Percentiles rank a stretch among this genome's conserved stretches.
Evolutionary conservation across 2,888 invertebrate species (phyloP).

Genomic region (Abrostola triplasia): DNA sequence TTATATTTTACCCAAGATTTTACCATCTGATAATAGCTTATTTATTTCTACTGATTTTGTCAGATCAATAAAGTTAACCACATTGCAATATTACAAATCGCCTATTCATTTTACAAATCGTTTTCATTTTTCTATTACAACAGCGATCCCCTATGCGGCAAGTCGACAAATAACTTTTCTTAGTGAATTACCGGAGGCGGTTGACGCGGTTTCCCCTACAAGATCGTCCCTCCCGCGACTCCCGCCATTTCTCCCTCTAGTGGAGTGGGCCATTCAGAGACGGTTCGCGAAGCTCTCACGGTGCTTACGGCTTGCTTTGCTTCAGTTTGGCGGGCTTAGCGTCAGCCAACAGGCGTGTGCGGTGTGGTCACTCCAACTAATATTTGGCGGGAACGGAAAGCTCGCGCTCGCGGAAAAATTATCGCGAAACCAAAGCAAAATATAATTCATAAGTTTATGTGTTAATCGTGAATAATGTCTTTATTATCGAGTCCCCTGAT

Average conservation of each 20-base stretch:
- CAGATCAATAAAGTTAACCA: conserved; percentile 29
- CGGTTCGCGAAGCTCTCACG: conserved; percentile 86
- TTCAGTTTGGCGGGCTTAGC: conserved; percentile 86
- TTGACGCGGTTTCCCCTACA: conserved; percentile 86
- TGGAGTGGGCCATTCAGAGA: conserved; percentile 86
- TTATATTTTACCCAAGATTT: background rate
- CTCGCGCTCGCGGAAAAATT: conserved; percentile 63
- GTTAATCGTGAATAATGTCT: conserved; percentile 74
- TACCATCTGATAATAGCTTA: background rate
- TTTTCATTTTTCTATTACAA: conserved; percentile 77
- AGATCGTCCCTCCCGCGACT: conserved; percentile 84
- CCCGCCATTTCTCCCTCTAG: conserved; percentile 83
- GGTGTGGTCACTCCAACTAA: conserved; percentile 60
- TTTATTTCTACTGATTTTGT: background rate
- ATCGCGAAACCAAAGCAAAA: conserved; percentile 45
- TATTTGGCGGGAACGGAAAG: conserved; percentile 79
- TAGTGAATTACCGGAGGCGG: conserved; percentile 87
- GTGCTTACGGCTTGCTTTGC: conserved; percentile 67
- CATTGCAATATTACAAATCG: conserved; percentile 44
- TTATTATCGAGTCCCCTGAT: conserved; percentile 64
- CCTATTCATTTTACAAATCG: conserved; percentile 63
- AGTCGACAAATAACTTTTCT: conserved; percentile 87
- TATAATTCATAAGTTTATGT: conserved; percentile 71
- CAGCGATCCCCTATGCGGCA: conserved; percentile 72
- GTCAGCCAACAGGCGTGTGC: conserved; percentile 76